These are phyloP conservation scores for Meles meles DNA, from an alignment of 2,113 vertebrate genomes.

Conservation along the genomic window DNA sequence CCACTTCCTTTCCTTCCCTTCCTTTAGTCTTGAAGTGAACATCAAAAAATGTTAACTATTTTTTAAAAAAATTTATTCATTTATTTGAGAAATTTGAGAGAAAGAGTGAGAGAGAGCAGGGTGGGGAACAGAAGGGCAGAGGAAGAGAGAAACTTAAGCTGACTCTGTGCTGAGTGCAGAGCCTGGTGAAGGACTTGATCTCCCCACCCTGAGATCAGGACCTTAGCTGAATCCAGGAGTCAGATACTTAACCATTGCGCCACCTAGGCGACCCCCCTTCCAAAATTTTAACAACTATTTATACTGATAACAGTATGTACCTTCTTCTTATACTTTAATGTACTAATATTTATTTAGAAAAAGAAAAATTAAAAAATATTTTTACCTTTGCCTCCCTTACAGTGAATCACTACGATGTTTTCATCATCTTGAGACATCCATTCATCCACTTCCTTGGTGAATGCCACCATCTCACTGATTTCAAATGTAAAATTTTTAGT, in stretches of 20 bases:
- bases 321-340: not conserved
- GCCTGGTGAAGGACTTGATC: not conserved
- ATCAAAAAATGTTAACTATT: not conserved
- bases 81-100: not conserved
- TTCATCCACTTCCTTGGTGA: slow-evolving; percentile 86
- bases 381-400: slow-evolving; percentile 97
- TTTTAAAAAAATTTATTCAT: not conserved
- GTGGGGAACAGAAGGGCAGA: not conserved
- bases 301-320: not conserved
- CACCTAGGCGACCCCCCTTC: not conserved
- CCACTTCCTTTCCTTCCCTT: not conserved
- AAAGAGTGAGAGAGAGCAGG: not conserved
- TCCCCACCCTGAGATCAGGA: not conserved
- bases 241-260: not conserved
- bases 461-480: slow-evolving; percentile 92
- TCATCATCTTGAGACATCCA: slow-evolving; percentile 90
- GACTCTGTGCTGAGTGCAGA: not conserved
- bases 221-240: not conserved
- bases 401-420: slow-evolving; percentile 93
- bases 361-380: not conserved
- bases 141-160: not conserved
- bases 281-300: not conserved
- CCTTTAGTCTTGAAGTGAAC: not conserved
- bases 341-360: not conserved
- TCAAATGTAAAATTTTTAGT: slow-evolving; percentile 43